Percentiles rank a stretch among this genome's conserved stretches.
phyloP scores from a whole-genome alignment of 2,113 vertebrate genomes.

The Saguinus midas region DNA sequence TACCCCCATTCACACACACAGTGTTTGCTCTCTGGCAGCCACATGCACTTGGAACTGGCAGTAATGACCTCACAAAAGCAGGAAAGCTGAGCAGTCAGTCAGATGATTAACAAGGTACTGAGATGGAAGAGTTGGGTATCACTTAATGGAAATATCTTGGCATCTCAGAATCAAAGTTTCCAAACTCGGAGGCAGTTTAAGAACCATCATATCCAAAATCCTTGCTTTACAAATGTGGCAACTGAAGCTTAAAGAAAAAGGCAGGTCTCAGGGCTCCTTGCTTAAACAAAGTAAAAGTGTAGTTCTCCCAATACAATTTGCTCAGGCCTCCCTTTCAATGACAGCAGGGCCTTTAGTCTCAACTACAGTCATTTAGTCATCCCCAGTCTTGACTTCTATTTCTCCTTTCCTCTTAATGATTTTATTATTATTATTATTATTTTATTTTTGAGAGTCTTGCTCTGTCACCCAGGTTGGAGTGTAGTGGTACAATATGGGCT shows the following conservation, averaged over 20 bases:
- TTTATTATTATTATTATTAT: neutral
- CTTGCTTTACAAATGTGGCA: constrained; percentile 17
- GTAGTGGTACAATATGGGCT: neutral
- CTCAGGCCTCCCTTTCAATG: neutral
- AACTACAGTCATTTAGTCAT: neutral
- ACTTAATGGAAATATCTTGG: constrained; percentile 42
- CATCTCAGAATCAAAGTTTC: neutral
- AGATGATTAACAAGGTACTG: constrained; percentile 55
- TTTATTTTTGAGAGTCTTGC: neutral
- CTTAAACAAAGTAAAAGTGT: neutral
- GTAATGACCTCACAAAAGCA: constrained; percentile 61
- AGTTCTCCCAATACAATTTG: neutral
- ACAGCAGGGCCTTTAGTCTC: neutral
- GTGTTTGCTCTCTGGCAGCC: constrained; percentile 62
- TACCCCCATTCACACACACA: constrained; percentile 20
- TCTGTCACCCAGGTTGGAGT: neutral
- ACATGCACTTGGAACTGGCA: constrained; percentile 52
- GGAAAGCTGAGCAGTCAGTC: constrained; percentile 65
- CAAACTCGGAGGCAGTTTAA: neutral
- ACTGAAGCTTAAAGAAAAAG: neutral
- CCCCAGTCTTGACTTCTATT: neutral
- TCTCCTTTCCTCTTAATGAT: neutral
- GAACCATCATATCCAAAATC: neutral
- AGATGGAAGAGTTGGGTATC: neutral
- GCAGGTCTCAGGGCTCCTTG: neutral